Evolutionary conservation across 2,797 vertebrate genomes (phyloP), one percentile per base, ranked within the genome.

Genomic region (Diceros bicornis): DNA sequence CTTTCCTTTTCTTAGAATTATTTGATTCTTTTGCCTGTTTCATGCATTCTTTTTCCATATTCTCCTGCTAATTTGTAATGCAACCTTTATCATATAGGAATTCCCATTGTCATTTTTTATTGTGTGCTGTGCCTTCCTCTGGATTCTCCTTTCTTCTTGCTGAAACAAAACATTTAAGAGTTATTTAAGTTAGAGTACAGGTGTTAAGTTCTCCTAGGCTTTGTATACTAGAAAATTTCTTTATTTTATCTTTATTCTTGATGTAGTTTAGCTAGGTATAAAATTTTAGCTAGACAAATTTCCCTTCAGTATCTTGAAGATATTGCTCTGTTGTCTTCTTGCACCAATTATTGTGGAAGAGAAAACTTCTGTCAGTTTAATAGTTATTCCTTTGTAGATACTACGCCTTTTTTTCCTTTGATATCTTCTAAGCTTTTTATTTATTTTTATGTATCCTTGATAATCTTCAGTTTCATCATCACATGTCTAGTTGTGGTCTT

Each of bases 1-100:
- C 7, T 57, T 32, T 32, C 23, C 1, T 55, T 44, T 68, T 52
- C 32, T 59, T 62, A 57, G 34, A 47, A 23, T 14, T 62, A 7
- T 79, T 91, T 83, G n/a, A 50, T 50, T 68, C 17, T 79, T 91
- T 92, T 69, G 20, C 34, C 52, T n/a, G 0, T 92, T 81, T 94
- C 44, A 14, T 62, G 68, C 20, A 4, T 62, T 68, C n/a, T 79
- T 79, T 64, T 62, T 47, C 9, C 23, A n/a, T 61, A 47, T 69
- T 89, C 29, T 62, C 27, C 34, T 29, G 21, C 11, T 29, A 68
- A 81, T 62, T 29, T 62, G 71, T 23, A 37, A 68, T 20, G 27
- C 12, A 85, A 29, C 1, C 23, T 77, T 64, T 81, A 64, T 89
- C 74, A 81, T 18, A 34, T n/a, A 34, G 2, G 4, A 4, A 75